Base-by-base conservation (phyloP, 2,888 invertebrate genomes). In the Eupsilia transversa region DNA sequence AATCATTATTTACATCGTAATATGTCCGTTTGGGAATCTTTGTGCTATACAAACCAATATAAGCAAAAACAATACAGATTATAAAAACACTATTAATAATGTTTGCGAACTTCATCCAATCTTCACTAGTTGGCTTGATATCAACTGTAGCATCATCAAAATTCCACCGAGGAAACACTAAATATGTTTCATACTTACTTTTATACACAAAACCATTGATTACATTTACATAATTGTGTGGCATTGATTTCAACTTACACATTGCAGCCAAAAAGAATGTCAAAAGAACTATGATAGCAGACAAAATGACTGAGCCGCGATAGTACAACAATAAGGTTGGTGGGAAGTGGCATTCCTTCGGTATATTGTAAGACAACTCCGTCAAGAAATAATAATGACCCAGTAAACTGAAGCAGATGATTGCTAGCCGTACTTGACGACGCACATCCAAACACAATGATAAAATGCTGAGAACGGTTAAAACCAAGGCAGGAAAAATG, bases 271-370 rank as follows among this genome's bases (percentile, higher is more conserved):
- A 84, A 30, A 81, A 1, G 0, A 92, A 82, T 0, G 91, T 89
- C 0, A 89, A 49, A 17, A 89, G 12, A 7, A 91, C 17, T 0
- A 86, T 69, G 7, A 88, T 33, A 0, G 79, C 27, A 0, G 89
- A 91, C 23, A 92, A 68, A 46, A 91, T 23, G 5, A 91, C 43
- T 0, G 93, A 94, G 0, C 85, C 84, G 3, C 89, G 84, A 23
- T 90, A 88, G 64, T 91, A 94, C 3, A 88, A 74, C 3, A 94
- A 57, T 41, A 94, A 80, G 0, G 72, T 80, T 0, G 94, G 94
- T 27, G 77, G 66, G 4, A 41, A 66, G 9, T 76, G 6, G 77
- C 5, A 20, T 46, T 66, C 27, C 9, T 78, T 88, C 0, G 94
- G 93, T 10, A 93, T 81, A 10, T 81, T 43, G 7, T 54, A 43